phyloP scores from a whole-genome alignment of 2,797 vertebrate species.

The Sandelia bainsii region DNA sequence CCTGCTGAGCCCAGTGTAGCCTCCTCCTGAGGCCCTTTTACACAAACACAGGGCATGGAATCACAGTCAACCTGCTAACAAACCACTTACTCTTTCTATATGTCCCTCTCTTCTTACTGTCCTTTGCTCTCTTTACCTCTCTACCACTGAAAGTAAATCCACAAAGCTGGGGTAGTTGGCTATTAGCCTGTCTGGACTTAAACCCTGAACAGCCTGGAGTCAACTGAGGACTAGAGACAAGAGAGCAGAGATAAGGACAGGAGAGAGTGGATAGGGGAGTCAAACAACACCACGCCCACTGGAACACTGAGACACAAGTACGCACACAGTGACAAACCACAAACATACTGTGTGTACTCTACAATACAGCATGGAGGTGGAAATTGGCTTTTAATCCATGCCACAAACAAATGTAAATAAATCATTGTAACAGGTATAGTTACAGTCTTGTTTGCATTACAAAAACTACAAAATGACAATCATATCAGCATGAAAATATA shows the following conservation, averaged over 20 bases:
- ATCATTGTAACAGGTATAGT: conserved; percentile 12
- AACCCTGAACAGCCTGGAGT: conserved; percentile 69
- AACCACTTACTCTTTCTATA: conserved; percentile 15
- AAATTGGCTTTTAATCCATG: conserved; percentile 19
- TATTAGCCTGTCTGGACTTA: conserved; percentile 54
- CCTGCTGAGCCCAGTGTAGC: conserved; percentile 77
- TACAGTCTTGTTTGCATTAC: conserved; percentile 22
- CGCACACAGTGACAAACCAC: conserved; percentile 42
- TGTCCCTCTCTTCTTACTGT: conserved; percentile 11
- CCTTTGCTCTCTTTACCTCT: conserved; percentile 16
- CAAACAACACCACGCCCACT: conserved; percentile 76
- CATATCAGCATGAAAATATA: conserved; percentile 19
- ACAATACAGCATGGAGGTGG: neutral
- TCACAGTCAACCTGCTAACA: conserved; percentile 74
- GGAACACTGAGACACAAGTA: conserved; percentile 50
- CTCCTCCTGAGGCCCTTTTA: conserved; percentile 90
- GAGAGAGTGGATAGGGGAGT: conserved; percentile 69
- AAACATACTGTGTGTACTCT: conserved; percentile 29
- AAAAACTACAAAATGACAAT: conserved; percentile 35
- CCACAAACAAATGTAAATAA: conserved; percentile 26
- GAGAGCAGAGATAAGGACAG: conserved; percentile 73
- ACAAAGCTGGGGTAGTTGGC: conserved; percentile 69
- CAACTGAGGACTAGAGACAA: conserved; percentile 68
- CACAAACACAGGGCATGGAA: conserved; percentile 85
- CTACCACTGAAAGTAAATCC: conserved; percentile 71